phyloP scores from a whole-genome alignment of 1,140 invertebrate species.

The Drosophila funebris region DNA sequence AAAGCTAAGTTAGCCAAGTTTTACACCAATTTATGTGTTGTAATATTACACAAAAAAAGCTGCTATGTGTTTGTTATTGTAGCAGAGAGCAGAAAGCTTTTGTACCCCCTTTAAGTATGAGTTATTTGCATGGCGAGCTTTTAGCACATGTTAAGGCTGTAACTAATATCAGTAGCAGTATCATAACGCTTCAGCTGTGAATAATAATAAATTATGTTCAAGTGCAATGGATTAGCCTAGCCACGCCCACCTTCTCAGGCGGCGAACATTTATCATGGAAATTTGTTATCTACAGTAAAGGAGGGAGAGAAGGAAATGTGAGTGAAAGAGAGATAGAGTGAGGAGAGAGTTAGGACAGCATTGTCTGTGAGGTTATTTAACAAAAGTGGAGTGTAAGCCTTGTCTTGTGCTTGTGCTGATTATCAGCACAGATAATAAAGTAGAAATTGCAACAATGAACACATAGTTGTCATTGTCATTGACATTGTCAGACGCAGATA shows the following conservation, averaged over 20 bases:
- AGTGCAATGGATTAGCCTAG: constrained; percentile 61
- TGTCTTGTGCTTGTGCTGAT: constrained; percentile 5
- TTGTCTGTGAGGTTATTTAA: constrained; percentile 3
- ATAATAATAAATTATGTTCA: constrained; percentile 69
- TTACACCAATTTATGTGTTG: not conserved
- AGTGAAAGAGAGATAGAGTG: not conserved
- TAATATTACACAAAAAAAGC: constrained; percentile 18
- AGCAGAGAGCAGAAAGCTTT: constrained; percentile 1
- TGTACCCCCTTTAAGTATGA: not conserved
- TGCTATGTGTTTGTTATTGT: not conserved
- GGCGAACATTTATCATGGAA: constrained; percentile 53
- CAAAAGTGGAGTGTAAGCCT: constrained; percentile 1
- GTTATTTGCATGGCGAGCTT: constrained; percentile 15
- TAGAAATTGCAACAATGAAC: constrained; percentile 70
- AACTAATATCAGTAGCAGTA: constrained; percentile 17
- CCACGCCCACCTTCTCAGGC: constrained; percentile 64
- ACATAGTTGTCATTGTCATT: constrained; percentile 58
- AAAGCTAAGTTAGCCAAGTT: not conserved
- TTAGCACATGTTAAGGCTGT: constrained; percentile 18
- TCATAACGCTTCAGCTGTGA: constrained; percentile 31
- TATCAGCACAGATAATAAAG: constrained; percentile 60
- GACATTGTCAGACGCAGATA: constrained; percentile 21
- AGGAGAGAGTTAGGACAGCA: not conserved
- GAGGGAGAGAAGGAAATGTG: not conserved
- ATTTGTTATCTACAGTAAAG: not conserved